These are phyloP conservation scores for Onychostoma macrolepis DNA, from an alignment of 2,113 vertebrate genomes.

Conservation along the genomic window DNA sequence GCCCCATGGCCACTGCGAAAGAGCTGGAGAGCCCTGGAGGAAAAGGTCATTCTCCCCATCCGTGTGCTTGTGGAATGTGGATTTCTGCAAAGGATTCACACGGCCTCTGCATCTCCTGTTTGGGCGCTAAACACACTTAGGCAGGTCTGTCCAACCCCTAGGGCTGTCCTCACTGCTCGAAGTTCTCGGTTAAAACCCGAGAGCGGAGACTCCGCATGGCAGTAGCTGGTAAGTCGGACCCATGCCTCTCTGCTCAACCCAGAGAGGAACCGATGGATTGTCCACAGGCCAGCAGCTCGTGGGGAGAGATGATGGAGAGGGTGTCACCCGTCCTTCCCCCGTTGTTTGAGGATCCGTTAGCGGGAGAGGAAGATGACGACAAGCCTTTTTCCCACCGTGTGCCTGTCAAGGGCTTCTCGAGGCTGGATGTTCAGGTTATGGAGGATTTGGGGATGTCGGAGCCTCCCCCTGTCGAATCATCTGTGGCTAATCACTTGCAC, in stretches of 20 bases:
- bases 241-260: constrained; percentile 4
- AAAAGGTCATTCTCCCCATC: background rate
- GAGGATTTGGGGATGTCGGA: too few relatives aligned
- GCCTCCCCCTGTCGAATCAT: too few relatives aligned
- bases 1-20: too few relatives aligned
- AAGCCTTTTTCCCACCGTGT: too few relatives aligned
- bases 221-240: background rate
- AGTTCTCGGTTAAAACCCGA: background rate
- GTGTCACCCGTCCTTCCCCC: too few relatives aligned
- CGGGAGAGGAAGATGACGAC: too few relatives aligned
- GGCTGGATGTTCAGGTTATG: too few relatives aligned
- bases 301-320: background rate
- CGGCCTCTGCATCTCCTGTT: background rate
- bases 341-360: too few relatives aligned
- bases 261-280: background rate
- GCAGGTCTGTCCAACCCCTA: background rate
- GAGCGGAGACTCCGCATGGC: background rate
- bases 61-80: background rate
- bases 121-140: background rate
- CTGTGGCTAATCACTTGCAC: too few relatives aligned
- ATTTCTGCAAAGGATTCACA: too few relatives aligned
- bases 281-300: background rate
- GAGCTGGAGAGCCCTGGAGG: too few relatives aligned
- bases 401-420: too few relatives aligned
- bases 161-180: background rate